Evolutionary conservation across 2,888 invertebrate genomes (phyloP), one percentile per base, ranked within the genome.

Genomic region (Eupsilia transversa): DNA sequence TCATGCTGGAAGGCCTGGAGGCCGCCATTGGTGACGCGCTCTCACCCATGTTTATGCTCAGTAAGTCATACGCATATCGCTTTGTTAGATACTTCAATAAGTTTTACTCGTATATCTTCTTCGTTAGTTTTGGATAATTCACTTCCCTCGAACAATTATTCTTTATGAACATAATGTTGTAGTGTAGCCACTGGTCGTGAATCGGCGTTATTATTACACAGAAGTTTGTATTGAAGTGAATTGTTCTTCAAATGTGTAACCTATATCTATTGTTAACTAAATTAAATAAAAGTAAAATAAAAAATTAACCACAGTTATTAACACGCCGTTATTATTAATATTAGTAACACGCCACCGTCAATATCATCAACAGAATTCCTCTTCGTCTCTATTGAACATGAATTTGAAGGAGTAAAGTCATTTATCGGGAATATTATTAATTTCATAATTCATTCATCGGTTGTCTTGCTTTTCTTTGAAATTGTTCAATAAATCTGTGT

Each of bases 41-140:
- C 3, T 95, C 96, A 0, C 96, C 96, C 2, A 94, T 96, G 90
- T 96, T 96, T 66, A 96, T 96, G 96, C 86, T 96, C 23, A 96
- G 96, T 96, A 84, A 84, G 96, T 67, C 23, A 23, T 17, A 10
- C n/a, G 10, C 64, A 30, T 64, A 56, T 56, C 9, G 5, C 23
- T 10, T 17, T 65, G 17, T 33, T 33, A 1, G 33, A 59, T 10
- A 65, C 12, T 60, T 33, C 60, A 65, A 33, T 59, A 6, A 59
- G 3, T n/a, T 12, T 7, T 7, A n/a, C n/a, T n/a, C n/a, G n/a
- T n/a, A 23, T 56, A 57, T 65, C 33, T n/a, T 30, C 9, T 1
- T 9, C 23, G 9, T 56, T 33, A 17, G 10, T 33, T 33, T 64
- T 33, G 10, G n/a, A 59, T 10, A 33, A 5, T 56, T 17, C 54